Evolutionary conservation across 2,113 vertebrate genomes (phyloP).

Genomic region (Cryptomyrus ogoouensis): DNA sequence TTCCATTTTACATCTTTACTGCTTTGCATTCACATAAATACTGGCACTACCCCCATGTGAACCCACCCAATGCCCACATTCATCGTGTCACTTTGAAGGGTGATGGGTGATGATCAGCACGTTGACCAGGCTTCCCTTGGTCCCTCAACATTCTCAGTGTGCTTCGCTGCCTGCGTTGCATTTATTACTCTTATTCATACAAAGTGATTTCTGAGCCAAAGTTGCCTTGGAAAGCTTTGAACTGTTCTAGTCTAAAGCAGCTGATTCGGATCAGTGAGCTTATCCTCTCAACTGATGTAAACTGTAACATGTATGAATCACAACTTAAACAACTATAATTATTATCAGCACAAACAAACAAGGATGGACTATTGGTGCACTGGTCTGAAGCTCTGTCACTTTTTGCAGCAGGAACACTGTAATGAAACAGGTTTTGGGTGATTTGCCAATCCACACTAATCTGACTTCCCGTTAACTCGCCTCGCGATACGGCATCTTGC

Average conservation of each 20-base stretch:
- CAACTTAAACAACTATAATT: background rate
- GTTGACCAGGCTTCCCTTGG: background rate
- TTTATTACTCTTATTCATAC: background rate
- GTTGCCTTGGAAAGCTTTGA: slow-evolving; percentile 29
- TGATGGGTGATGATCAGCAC: background rate
- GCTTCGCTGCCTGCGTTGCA: background rate
- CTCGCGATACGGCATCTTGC: background rate
- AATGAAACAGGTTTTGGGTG: background rate
- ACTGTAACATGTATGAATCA: background rate
- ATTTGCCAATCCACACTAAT: background rate
- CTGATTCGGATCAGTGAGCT: background rate
- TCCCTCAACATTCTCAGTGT: background rate
- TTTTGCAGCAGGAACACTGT: background rate
- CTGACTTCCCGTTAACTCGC: background rate
- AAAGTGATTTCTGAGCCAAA: slow-evolving; percentile 16
- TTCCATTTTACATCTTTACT: background rate
- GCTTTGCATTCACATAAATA: background rate
- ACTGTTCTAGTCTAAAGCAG: slow-evolving; percentile 11
- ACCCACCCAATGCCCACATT: background rate
- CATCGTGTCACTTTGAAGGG: background rate
- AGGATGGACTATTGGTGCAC: background rate
- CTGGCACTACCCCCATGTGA: background rate
- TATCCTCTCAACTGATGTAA: background rate
- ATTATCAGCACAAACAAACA: background rate
- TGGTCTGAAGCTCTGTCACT: background rate